phyloP scores from a whole-genome alignment of 2,113 vertebrate genomes.

The Oenanthe melanoleuca region DNA sequence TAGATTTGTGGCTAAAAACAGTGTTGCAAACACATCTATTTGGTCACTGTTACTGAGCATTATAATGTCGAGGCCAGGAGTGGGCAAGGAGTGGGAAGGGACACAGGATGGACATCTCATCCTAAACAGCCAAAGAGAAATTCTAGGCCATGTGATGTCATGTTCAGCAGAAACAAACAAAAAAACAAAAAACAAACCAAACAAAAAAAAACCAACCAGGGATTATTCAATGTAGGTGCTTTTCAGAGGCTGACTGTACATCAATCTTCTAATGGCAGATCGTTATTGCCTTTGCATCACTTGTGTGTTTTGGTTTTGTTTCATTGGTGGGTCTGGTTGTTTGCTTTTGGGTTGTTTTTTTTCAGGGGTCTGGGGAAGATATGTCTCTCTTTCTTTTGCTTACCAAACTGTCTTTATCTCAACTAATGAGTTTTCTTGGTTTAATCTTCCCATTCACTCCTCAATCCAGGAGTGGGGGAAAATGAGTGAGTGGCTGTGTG shows the following conservation, averaged over 20 bases:
- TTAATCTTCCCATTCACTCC: neutral
- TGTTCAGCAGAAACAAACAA: neutral
- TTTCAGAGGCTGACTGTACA: neutral
- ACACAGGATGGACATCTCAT: neutral
- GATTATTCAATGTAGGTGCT: neutral
- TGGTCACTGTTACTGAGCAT: neutral
- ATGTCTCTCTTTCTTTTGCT: neutral
- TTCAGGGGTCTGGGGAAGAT: rapidly evolving
- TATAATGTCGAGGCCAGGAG: neutral
- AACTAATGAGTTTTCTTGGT: neutral
- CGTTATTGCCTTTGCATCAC: neutral
- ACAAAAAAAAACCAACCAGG: neutral
- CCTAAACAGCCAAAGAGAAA: neutral
- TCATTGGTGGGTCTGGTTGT: neutral
- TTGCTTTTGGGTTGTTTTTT: neutral
- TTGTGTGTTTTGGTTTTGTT: neutral
- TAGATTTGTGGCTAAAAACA: neutral
- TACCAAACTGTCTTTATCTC: neutral
- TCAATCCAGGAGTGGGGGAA: neutral
- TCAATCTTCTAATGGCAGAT: neutral
- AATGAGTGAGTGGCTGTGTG: rapidly evolving
- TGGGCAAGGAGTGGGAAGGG: neutral
- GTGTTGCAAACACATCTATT: neutral
- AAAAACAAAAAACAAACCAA: neutral
- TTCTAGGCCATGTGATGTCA: neutral